Evolutionary conservation across 1,140 invertebrate species (phyloP).

Genomic region (Drosophila nebulosa): DNA sequence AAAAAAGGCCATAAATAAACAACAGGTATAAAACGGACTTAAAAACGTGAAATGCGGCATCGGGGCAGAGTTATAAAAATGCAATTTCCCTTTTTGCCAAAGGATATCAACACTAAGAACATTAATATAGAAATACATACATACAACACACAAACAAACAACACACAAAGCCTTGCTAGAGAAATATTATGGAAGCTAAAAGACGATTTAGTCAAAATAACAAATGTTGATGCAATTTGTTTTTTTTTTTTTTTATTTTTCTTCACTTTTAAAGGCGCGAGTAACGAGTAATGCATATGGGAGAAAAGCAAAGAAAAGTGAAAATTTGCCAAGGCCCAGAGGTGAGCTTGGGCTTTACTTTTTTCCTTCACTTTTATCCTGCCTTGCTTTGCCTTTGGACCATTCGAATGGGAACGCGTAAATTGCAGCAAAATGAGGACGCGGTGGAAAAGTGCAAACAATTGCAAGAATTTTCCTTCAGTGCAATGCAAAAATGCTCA

Average conservation of each 20-base stretch:
- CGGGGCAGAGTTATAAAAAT: conserved; percentile 44
- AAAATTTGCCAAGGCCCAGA: conserved; percentile 44
- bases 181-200: conserved; percentile 32
- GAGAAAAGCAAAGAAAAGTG: conserved; percentile 16
- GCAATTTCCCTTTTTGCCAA: conserved; percentile 31
- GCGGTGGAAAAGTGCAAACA: conserved; percentile 52
- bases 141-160: neutral
- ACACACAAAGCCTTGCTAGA: neutral
- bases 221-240: conserved; percentile 64
- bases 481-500: conserved; percentile 48
- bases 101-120: neutral
- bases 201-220: conserved; percentile 41
- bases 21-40: conserved; percentile 63
- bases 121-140: conserved; percentile 2
- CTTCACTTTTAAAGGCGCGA: conserved; percentile 3
- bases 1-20: conserved; percentile 59
- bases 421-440: conserved; percentile 44
- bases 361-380: conserved; percentile 10
- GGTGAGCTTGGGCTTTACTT: conserved; percentile 20
- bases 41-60: conserved; percentile 41
- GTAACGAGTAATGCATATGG: conserved; percentile 44
- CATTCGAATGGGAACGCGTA: conserved; percentile 45
- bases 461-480: conserved; percentile 33
- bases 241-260: conserved; percentile 3
- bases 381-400: conserved; percentile 16